Evolutionary conservation across 2,888 invertebrate species (phyloP).

Genomic region (Cataglyphis cursor): DNA sequence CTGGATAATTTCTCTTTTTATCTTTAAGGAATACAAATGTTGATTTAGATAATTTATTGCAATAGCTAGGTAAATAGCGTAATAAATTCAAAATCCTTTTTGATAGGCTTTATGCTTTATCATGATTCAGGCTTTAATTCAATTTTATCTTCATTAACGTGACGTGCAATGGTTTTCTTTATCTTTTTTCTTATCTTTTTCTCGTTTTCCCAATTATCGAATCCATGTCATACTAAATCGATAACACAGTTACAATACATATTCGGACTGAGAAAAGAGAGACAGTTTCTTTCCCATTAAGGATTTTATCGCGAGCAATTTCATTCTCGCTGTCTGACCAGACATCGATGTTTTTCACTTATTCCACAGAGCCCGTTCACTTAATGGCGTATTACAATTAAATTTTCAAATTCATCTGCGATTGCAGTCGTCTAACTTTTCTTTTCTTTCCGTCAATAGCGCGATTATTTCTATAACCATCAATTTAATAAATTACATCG

Average conservation of each 20-base stretch:
- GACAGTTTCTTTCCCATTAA: neutral
- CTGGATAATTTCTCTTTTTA: conserved; percentile 9
- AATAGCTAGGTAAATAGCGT: neutral
- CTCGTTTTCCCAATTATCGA: neutral
- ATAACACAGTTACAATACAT: conserved; percentile 19
- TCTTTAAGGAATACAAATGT: neutral
- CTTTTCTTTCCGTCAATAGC: conserved; percentile 16
- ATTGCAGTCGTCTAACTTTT: neutral
- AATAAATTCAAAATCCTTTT: neutral
- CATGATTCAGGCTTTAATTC: neutral
- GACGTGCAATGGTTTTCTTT: neutral
- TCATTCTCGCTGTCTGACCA: conserved; percentile 16
- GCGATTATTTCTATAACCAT: conserved; percentile 20
- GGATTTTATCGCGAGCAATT: neutral
- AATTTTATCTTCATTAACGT: conserved; percentile 25
- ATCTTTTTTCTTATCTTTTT: neutral
- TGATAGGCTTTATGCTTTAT: neutral
- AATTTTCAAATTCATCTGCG: conserved; percentile 29
- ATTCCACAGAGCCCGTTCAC: conserved; percentile 10
- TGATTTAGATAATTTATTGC: conserved; percentile 38
- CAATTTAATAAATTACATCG: conserved; percentile 19
- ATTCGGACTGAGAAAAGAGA: neutral
- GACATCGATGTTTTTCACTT: conserved; percentile 38
- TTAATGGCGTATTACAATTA: conserved; percentile 40
- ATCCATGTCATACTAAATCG: conserved; percentile 5